phyloP scores from a whole-genome alignment of 2,113 vertebrate species.

The Esox niger region DNA sequence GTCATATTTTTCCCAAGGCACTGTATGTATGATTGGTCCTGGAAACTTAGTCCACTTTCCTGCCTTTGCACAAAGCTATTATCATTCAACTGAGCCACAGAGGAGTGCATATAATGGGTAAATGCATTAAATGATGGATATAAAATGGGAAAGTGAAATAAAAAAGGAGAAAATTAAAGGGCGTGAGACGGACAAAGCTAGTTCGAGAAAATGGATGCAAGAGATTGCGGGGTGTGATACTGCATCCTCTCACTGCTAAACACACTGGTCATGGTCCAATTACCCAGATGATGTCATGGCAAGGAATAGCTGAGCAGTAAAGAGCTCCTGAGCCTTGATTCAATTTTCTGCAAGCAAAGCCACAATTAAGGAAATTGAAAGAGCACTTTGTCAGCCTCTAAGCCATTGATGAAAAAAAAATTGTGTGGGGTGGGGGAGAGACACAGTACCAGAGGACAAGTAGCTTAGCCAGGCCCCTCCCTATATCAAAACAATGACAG shows the following conservation, averaged over 20 bases:
- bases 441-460: conserved; percentile 35
- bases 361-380: conserved; percentile 42
- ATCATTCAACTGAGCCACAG: too few relatives aligned
- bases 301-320: background rate
- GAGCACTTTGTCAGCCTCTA: conserved; percentile 43
- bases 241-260: conserved; percentile 26
- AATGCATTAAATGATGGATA: conserved; percentile 16
- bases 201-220: background rate
- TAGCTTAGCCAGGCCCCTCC: conserved; percentile 34
- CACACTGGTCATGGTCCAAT: conserved; percentile 21
- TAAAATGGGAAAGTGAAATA: background rate
- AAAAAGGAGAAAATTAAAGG: background rate
- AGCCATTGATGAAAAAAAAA: conserved; percentile 65
- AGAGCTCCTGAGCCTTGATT: background rate
- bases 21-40: too few relatives aligned
- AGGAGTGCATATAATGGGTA: conserved; percentile 32
- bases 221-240: background rate
- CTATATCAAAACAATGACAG: background rate
- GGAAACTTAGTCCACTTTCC: too few relatives aligned
- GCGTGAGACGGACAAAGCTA: background rate
- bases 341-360: background rate
- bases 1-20: too few relatives aligned
- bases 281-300: conserved; percentile 21
- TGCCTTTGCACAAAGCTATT: too few relatives aligned
- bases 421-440: background rate